Conservation (phyloP, 2,888 invertebrate species). For the Leucozona laternaria region DNA sequence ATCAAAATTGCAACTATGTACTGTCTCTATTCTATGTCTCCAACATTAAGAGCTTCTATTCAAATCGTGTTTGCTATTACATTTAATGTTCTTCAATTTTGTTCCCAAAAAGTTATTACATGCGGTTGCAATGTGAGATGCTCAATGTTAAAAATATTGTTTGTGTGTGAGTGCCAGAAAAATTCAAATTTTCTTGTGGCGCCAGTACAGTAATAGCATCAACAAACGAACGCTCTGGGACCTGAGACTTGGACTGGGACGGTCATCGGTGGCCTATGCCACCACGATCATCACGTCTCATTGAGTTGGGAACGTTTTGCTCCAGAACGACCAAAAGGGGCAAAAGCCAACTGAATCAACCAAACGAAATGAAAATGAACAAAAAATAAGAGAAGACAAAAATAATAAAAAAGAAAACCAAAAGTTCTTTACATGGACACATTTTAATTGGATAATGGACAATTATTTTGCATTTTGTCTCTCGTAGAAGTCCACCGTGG, state of each 20-base stretch:
- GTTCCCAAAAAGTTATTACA: conserved; percentile 65
- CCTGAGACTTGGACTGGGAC: conserved; percentile 7
- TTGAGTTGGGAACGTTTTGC: conserved; percentile 67
- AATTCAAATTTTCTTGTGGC: conserved; percentile 74
- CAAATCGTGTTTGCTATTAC: conserved; percentile 68
- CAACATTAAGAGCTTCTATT: conserved; percentile 17
- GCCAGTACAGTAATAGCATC: conserved; percentile 51
- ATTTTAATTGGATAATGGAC: conserved; percentile 79
- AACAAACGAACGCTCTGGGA: conserved; percentile 2
- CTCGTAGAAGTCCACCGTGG: conserved; percentile 71
- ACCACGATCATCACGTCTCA: conserved; percentile 69
- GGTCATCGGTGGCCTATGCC: conserved; percentile 75
- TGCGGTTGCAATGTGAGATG: neutral
- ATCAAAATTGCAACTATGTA: conserved; percentile 37
- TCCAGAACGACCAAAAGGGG: conserved; percentile 70
- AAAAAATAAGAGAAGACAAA: conserved; percentile 40
- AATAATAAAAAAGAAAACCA: conserved; percentile 63
- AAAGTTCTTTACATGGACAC: conserved; percentile 76
- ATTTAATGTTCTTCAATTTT: conserved; percentile 62
- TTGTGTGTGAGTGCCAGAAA: conserved; percentile 46
- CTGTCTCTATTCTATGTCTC: neutral
- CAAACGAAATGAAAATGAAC: conserved; percentile 53
- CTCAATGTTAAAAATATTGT: neutral
- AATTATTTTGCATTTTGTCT: conserved; percentile 78
- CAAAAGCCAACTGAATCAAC: conserved; percentile 71